phyloP scores from a whole-genome alignment of 2,113 vertebrate genomes.

The Chunga burmeisteri region DNA sequence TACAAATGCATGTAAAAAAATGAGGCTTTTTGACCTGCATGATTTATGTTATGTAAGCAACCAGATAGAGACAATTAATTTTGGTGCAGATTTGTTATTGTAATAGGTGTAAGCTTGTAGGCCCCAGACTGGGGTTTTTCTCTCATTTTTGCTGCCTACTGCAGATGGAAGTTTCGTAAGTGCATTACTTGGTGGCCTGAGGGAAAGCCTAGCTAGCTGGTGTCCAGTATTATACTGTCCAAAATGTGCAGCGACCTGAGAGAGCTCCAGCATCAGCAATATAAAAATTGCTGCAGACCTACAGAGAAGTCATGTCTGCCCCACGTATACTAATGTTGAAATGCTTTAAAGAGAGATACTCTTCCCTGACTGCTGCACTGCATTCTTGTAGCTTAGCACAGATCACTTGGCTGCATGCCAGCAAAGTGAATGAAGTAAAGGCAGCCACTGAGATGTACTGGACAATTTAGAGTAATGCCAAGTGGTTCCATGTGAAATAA shows the following conservation, averaged over 20 bases:
- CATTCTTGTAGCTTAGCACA: not conserved
- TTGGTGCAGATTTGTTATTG: not conserved
- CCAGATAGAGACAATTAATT: not conserved
- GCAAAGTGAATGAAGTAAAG: not conserved
- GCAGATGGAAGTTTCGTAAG: not conserved
- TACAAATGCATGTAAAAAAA: not conserved
- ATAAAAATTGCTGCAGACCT: not conserved
- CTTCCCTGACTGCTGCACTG: not conserved
- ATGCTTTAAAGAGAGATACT: not conserved
- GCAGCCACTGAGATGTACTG: not conserved
- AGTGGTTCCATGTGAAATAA: not conserved
- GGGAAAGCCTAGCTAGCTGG: not conserved
- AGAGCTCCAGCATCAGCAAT: not conserved
- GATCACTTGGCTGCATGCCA: not conserved
- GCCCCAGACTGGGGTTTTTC: not conserved
- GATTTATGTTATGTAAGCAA: not conserved
- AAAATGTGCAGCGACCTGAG: not conserved
- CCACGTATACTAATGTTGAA: not conserved
- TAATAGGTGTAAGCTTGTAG: not conserved
- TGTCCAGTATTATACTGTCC: not conserved
- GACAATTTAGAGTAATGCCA: not conserved
- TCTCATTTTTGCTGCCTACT: not conserved
- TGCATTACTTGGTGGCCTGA: not conserved
- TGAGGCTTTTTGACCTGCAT: not conserved
- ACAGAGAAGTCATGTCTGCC: not conserved